A percentile compares a stretch with the other conserved stretches of the same genome.
Conservation (phyloP, 1,140 invertebrate genomes). For the fruit fly (Drosophila melanogaster) region DNA sequence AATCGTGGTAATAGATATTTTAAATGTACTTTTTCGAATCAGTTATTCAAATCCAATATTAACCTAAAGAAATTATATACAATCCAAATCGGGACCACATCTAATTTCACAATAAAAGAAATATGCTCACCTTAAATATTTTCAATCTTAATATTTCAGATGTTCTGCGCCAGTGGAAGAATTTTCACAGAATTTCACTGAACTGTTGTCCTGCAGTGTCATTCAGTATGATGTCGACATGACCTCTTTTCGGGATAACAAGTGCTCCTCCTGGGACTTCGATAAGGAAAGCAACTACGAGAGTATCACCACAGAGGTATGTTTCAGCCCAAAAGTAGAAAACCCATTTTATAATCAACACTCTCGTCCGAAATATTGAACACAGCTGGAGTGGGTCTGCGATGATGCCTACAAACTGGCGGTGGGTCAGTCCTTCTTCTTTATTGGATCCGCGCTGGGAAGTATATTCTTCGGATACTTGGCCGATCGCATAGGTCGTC, state of each 20-base stretch:
- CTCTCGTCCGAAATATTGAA: slow-evolving; percentile 33
- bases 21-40: too few species aligned
- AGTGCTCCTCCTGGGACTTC: slow-evolving; percentile 84
- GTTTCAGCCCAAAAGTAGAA: slow-evolving; percentile 54
- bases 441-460: slow-evolving; percentile 86
- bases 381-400: slow-evolving; percentile 87
- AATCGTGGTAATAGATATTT: too few species aligned
- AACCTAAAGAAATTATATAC: too few species aligned
- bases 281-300: slow-evolving; percentile 84
- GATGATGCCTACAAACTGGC: slow-evolving; percentile 86
- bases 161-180: slow-evolving; percentile 8
- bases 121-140: not conserved
- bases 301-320: slow-evolving; percentile 86
- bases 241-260: slow-evolving; percentile 14
- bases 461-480: slow-evolving; percentile 86
- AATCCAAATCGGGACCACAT: too few species aligned
- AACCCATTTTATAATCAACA: slow-evolving; percentile 21
- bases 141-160: not conserved
- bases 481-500: slow-evolving; percentile 86
- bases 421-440: slow-evolving; percentile 87
- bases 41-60: too few species aligned
- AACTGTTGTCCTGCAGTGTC: slow-evolving; percentile 8
- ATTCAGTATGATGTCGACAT: not conserved
- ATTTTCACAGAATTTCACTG: not conserved
- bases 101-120: not conserved